These are phyloP conservation scores for Diabrotica undecimpunctata DNA, from an alignment of 1,140 invertebrate species.

Conservation along the genomic window DNA sequence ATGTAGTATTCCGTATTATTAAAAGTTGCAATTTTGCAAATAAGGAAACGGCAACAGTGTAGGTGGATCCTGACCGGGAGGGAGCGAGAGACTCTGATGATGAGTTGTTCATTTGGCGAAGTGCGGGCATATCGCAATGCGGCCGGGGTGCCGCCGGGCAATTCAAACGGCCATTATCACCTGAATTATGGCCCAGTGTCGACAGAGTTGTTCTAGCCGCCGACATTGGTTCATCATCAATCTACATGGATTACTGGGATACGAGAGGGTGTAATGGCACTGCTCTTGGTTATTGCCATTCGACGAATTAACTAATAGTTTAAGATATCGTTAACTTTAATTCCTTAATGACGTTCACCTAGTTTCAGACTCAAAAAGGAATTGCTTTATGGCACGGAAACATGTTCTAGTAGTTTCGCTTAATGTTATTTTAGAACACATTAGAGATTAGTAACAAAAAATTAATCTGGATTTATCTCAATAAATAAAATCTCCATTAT, in stretches of 20 bases:
- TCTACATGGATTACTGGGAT: conserved; percentile 34
- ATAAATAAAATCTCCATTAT: no score
- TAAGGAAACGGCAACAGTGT: conserved; percentile 6
- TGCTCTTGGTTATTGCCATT: not conserved
- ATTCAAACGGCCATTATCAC: conserved; percentile 42
- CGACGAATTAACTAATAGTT: conserved; percentile 1
- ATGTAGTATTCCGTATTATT: no score
- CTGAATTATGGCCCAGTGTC: conserved; percentile 39
- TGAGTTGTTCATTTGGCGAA: conserved; percentile 43
- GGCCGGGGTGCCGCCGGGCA: conserved; percentile 34
- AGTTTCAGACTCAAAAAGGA: not conserved
- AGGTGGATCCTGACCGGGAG: conserved; percentile 23
- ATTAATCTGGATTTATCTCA: no score
- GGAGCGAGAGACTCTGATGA: conserved; percentile 30
- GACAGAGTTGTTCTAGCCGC: conserved; percentile 40
- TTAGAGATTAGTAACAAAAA: no score
- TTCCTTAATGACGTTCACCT: not conserved
- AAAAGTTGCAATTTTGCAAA: no score
- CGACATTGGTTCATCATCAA: conserved; percentile 37
- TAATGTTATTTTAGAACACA: no score
- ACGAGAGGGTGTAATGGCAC: not conserved
- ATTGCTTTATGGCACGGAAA: no score
- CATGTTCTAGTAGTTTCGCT: no score
- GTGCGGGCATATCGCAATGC: conserved; percentile 41
- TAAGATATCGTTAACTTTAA: not conserved